Conservation (phyloP, 2,797 vertebrate genomes). For the Streptopelia turtur region DNA sequence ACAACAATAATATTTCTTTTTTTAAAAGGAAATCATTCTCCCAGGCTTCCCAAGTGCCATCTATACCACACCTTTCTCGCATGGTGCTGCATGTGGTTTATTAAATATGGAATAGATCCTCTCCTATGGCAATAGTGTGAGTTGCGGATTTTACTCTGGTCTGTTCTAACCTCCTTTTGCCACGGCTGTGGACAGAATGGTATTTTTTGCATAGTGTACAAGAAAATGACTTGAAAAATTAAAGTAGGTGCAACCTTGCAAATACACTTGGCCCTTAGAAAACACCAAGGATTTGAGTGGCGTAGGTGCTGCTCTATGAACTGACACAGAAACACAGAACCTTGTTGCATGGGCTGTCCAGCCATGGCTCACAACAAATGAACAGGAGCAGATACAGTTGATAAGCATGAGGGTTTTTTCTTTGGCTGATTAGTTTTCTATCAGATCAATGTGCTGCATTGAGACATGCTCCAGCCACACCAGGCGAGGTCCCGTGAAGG, state of each 20-base stretch:
- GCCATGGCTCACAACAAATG: not conserved
- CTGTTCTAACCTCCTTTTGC: not conserved
- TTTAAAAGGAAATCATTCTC: conserved; percentile 29
- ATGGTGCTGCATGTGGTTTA: not conserved
- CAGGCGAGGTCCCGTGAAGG: not conserved
- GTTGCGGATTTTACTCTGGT: not conserved
- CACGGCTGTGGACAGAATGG: not conserved
- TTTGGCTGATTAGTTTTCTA: not conserved
- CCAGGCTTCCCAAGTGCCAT: conserved; percentile 4
- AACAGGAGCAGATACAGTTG: not conserved
- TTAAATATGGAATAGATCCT: not conserved
- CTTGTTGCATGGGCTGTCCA: not conserved
- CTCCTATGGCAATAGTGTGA: not conserved
- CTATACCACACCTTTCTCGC: conserved; percentile 28
- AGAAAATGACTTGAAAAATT: not conserved
- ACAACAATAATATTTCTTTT: conserved; percentile 42
- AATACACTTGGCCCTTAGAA: not conserved
- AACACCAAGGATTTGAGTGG: not conserved
- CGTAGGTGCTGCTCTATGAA: not conserved
- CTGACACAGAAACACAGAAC: not conserved
- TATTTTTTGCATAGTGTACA: not conserved
- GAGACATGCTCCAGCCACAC: not conserved
- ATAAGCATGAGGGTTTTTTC: not conserved
- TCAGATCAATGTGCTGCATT: not conserved
- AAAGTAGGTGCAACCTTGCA: not conserved